Base-by-base conservation (phyloP, 2,797 vertebrate genomes). In the Protonibea diacanthus region DNA sequence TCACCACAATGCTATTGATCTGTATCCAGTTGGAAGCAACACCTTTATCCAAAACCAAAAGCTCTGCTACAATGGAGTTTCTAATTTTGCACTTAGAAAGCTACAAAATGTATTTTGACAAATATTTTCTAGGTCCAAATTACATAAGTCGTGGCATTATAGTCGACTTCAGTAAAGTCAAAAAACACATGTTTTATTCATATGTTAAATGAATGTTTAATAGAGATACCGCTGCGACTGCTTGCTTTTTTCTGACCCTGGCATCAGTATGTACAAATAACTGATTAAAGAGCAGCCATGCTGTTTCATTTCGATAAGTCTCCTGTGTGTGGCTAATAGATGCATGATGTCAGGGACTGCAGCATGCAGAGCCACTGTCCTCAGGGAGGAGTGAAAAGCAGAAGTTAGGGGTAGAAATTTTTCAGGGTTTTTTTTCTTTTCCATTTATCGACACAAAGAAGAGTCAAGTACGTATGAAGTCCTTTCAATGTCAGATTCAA, bases 251-350 rank as follows among this genome's bases (percentile, higher is more conserved):
- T 69, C 27, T 38, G 25, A n/a, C 48, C 33, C 20, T 6, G 48
- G 33, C 55, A 5, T 63, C 47, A n/a, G 23, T 58, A 3, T 51
- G 29, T 29, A 56, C 29, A 64, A 57, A 58, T 42, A 71, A 56
- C 14, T 85, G 71, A 82, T 76, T 76, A 78, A 83, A 78, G 81
- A 75, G 69, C 53, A 69, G 61, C 29, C 80, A 45, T 64, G 56
- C 75, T 80, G 81, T 81, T 85, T 81, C 44, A 58, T 72, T 86
- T 76, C 20, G 6, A 61, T 64, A 52, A 25, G 23, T 62, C 73
- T 73, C 53, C 69, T 48, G 62, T 53, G 69, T 71, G 51, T 18
- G 42, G 69, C 48, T 73, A 62, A 85, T 84, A 29, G 71, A 67
- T 42, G 55, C 71, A 69, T 84, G 55, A 23, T 76, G 76, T 76